Percentiles rank a stretch among this genome's conserved stretches.
These are phyloP conservation scores for Idaea aversata DNA, from an alignment of 2,888 invertebrate species.

Conservation along the genomic window DNA sequence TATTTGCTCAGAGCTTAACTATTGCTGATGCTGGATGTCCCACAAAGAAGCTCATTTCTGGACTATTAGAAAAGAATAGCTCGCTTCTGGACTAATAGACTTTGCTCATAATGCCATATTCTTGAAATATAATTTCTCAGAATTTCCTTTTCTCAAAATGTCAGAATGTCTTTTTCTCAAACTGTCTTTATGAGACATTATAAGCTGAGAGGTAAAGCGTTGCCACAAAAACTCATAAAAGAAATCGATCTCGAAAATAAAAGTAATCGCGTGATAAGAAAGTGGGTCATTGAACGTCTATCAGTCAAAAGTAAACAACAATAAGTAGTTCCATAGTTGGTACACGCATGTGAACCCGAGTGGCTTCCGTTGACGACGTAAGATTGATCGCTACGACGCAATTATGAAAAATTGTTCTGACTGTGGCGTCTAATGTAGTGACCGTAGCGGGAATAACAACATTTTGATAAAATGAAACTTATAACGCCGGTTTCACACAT, in stretches of 20 bases:
- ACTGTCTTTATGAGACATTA: no score
- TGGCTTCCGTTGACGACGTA: conserved; percentile 67
- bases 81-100: no score
- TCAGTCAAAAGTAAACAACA: conserved; percentile 48
- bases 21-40: no score
- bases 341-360: conserved; percentile 48
- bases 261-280: conserved; percentile 58
- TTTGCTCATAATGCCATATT: no score
- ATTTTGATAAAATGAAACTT: not conserved
- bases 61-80: no score
- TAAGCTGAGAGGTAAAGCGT: no score
- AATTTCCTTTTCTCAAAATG: no score
- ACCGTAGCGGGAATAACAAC: conserved; percentile 22
- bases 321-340: conserved; percentile 28
- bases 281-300: conserved; percentile 3
- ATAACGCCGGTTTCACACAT: no score
- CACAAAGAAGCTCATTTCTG: no score
- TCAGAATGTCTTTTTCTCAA: no score
- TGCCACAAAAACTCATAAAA: not conserved
- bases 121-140: no score
- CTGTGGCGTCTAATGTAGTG: conserved; percentile 32
- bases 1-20: no score
- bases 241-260: not conserved
- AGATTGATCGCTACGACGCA: conserved; percentile 70
- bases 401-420: conserved; percentile 76